phyloP scores from a whole-genome alignment of 2,888 invertebrate genomes.

The Polietes domitor region DNA sequence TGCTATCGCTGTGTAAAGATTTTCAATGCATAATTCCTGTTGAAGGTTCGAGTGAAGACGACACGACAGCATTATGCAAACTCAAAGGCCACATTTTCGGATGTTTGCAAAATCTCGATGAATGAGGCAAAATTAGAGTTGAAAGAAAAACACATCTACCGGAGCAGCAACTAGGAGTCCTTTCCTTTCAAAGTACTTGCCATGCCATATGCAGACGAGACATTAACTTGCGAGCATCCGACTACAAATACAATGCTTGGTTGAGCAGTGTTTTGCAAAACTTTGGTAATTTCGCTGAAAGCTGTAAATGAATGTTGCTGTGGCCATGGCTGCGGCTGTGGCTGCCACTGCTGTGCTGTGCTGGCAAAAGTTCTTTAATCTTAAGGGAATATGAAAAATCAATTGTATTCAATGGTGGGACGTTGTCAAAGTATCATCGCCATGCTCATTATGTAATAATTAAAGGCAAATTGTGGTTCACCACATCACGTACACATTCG shows the following conservation, averaged over 20 bases:
- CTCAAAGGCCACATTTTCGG: slow-evolving; percentile 16
- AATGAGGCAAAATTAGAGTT: background rate
- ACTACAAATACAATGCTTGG: background rate
- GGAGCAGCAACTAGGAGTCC: background rate
- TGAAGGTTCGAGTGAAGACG: background rate
- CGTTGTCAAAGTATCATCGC: slow-evolving; percentile 49
- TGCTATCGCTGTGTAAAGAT: slow-evolving; percentile 2
- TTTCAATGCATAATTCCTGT: slow-evolving; percentile 19
- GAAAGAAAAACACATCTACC: background rate
- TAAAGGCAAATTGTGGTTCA: slow-evolving; percentile 53
- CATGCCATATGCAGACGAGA: background rate
- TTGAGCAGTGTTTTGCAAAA: slow-evolving; percentile 1
- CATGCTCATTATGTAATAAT: slow-evolving; percentile 56
- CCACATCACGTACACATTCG: slow-evolving; percentile 48
- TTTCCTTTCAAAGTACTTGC: background rate
- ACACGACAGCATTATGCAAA: slow-evolving; percentile 5
- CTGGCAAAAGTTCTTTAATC: slow-evolving; percentile 10
- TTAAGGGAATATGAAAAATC: slow-evolving; percentile 29
- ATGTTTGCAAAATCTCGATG: background rate
- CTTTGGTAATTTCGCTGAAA: slow-evolving; percentile 5
- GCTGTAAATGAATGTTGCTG: background rate
- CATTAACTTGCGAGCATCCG: background rate
- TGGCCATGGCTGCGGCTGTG: background rate
- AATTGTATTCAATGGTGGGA: background rate
- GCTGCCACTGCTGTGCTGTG: background rate